phyloP scores from a whole-genome alignment of 2,797 vertebrate genomes.

The Rhinoraja longicauda region DNA sequence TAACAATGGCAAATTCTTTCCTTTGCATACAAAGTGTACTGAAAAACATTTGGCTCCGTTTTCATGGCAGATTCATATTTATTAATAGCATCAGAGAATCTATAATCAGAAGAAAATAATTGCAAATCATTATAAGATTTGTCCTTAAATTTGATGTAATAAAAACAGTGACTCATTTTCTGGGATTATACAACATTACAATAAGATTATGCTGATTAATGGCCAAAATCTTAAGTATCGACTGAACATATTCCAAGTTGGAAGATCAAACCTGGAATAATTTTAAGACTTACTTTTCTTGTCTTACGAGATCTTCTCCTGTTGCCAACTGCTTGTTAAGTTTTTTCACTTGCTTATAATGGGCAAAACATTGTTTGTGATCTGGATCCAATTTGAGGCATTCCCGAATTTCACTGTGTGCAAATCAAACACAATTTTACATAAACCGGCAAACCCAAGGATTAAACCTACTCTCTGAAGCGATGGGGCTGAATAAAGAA shows the following conservation, averaged over 20 bases:
- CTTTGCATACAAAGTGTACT: slow-evolving; percentile 75
- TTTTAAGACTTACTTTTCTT: slow-evolving; percentile 71
- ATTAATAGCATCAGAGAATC: slow-evolving; percentile 79
- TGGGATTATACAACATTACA: not conserved
- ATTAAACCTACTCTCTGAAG: not conserved
- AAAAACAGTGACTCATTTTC: not conserved
- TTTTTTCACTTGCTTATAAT: slow-evolving; percentile 96
- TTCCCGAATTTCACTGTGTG: slow-evolving; percentile 83
- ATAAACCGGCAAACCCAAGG: not conserved
- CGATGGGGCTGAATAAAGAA: not conserved
- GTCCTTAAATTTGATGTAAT: not conserved
- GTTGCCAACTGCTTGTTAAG: slow-evolving; percentile 86
- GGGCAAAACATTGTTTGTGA: slow-evolving; percentile 88
- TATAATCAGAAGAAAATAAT: slow-evolving; percentile 45
- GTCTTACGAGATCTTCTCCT: slow-evolving; percentile 82
- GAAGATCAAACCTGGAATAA: not conserved
- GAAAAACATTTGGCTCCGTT: slow-evolving; percentile 72
- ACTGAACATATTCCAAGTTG: not conserved
- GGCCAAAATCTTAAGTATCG: not conserved
- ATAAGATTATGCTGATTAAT: not conserved
- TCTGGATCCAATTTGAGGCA: slow-evolving; percentile 95
- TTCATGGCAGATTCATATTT: slow-evolving; percentile 85
- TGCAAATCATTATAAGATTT: not conserved
- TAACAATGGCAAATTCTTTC: slow-evolving; percentile 89
- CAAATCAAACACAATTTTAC: slow-evolving; percentile 36